A percentile compares a stretch with the other conserved stretches of the same genome.
Conservation (phyloP, 1,140 invertebrate genomes). For the Listronotus bonariensis region DNA sequence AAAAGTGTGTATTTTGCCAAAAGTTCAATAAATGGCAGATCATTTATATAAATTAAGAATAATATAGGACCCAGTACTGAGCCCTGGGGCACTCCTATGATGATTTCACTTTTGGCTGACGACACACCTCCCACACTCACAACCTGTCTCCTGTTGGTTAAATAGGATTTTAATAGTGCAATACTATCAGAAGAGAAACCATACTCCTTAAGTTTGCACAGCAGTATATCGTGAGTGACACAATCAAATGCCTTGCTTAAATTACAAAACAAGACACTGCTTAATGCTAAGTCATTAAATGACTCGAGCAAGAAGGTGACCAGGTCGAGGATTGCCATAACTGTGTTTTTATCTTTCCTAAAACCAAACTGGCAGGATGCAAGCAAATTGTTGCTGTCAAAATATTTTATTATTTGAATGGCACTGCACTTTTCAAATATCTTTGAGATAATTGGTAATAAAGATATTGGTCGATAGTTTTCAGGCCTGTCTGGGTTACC, state of each 20-base stretch:
- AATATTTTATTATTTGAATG: not conserved
- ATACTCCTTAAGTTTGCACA: not conserved
- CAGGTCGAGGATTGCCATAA: not conserved
- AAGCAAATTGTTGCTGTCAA: not conserved
- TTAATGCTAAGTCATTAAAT: not conserved
- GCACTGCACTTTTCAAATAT: not conserved
- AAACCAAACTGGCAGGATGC: not conserved
- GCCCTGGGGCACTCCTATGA: too few species aligned
- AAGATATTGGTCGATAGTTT: constrained; percentile 4
- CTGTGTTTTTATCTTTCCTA: not conserved
- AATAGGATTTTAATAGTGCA: not conserved
- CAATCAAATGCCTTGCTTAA: not conserved
- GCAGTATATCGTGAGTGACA: not conserved
- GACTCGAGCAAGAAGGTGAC: not conserved
- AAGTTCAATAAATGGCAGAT: not conserved
- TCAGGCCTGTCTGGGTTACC: not conserved
- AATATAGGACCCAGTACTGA: constrained; percentile 2
- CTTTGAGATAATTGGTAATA: not conserved
- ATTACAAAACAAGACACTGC: not conserved
- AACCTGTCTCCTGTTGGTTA: constrained; percentile 3
- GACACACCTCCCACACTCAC: not conserved
- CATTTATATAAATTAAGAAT: constrained; percentile 11
- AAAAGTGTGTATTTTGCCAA: constrained; percentile 5
- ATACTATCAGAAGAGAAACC: not conserved
- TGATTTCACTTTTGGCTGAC: not conserved